Evolutionary conservation across 1,140 invertebrate species (phyloP).

Genomic region (Samia ricini): DNA sequence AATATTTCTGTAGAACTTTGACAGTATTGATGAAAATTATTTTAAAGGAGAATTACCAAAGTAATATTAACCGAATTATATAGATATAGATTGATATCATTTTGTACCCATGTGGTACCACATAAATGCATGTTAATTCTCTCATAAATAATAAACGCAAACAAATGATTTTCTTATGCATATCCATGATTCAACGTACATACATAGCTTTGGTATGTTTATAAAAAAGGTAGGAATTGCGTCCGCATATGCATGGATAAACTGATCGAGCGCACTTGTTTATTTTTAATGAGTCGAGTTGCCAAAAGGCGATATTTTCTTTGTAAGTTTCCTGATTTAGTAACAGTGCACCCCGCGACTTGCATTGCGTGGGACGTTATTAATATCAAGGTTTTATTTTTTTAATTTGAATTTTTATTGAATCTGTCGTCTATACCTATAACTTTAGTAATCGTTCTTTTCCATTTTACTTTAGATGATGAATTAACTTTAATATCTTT

Average conservation of each 20-base stretch:
- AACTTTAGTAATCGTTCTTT: too few species aligned
- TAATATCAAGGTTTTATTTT: background rate
- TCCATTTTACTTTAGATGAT: too few species aligned
- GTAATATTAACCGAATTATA: too few species aligned
- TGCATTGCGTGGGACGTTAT: constrained; percentile 27
- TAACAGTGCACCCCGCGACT: constrained; percentile 11
- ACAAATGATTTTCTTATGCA: background rate
- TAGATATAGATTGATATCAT: background rate
- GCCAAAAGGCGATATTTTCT: constrained; percentile 27
- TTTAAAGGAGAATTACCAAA: too few species aligned
- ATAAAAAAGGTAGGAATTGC: background rate
- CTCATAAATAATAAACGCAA: background rate
- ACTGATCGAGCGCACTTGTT: background rate
- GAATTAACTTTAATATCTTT: too few species aligned
- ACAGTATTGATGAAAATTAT: too few species aligned
- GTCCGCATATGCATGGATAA: background rate
- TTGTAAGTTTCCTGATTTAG: constrained; percentile 55
- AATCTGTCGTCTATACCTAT: too few species aligned
- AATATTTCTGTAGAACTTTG: too few species aligned
- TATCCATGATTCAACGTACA: background rate
- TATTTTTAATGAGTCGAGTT: constrained; percentile 15
- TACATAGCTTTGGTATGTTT: background rate
- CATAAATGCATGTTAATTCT: too few species aligned
- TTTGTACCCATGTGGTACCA: too few species aligned
- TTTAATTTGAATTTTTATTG: too few species aligned